phyloP scores from a whole-genome alignment of 1,140 invertebrate genomes.

The Zaprionus africanus region DNA sequence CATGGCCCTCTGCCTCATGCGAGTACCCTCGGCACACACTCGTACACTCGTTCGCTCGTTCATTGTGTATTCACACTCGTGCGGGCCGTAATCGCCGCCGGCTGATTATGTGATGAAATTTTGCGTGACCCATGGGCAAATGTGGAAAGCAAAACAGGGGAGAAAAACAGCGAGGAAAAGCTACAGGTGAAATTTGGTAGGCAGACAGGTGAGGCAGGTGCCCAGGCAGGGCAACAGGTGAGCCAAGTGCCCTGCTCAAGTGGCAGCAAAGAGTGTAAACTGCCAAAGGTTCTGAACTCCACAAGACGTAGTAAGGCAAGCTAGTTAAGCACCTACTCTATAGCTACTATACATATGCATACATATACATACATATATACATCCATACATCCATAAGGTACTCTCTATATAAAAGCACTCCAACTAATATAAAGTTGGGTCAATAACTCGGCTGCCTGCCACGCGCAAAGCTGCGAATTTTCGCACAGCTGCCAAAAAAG shows the following conservation, averaged over 20 bases:
- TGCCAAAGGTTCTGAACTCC: conserved; percentile 52
- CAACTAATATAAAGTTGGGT: conserved; percentile 51
- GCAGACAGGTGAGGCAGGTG: conserved; percentile 31
- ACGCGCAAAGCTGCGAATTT: conserved; percentile 37
- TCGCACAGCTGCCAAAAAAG: conserved; percentile 35
- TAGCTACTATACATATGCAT: not conserved
- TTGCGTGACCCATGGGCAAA: conserved; percentile 73
- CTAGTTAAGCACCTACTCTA: not conserved
- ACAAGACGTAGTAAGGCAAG: conserved; percentile 7
- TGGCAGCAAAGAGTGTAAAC: conserved; percentile 20
- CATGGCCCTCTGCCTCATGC: conserved; percentile 13
- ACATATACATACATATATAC: not conserved
- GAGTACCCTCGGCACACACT: not conserved
- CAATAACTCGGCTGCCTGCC: conserved; percentile 62
- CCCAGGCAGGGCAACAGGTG: conserved; percentile 20
- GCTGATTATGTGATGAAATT: conserved; percentile 82
- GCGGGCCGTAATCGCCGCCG: conserved; percentile 54
- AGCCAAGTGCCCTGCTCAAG: conserved; percentile 10
- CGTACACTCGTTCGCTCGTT: not conserved
- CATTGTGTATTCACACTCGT: conserved; percentile 14
- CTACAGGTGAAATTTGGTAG: conserved; percentile 59
- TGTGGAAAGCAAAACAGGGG: conserved; percentile 35
- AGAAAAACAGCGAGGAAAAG: conserved; percentile 45
- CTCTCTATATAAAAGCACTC: not conserved
- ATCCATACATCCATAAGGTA: not conserved